Evolutionary conservation across 2,113 vertebrate species (phyloP).

Genomic region (Microtus montanus): DNA sequence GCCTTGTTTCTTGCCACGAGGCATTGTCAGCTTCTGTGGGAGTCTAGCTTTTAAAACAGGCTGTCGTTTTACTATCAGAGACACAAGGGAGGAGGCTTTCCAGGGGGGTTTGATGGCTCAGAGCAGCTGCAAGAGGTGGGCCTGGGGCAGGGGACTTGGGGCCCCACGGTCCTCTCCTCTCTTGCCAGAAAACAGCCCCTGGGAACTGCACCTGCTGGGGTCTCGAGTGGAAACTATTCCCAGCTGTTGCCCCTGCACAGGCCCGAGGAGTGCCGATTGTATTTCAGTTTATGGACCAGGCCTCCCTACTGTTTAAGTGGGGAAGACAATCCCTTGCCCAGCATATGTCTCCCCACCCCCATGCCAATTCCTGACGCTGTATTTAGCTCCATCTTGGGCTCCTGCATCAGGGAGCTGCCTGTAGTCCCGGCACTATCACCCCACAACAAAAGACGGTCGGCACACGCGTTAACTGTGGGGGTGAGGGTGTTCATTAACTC

Average conservation of each 20-base stretch:
- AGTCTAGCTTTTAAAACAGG: slow-evolving; percentile 25
- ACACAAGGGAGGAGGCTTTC: neutral
- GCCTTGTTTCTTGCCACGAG: slow-evolving; percentile 16
- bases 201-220: slow-evolving; percentile 67
- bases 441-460: neutral
- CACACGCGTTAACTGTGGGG: neutral
- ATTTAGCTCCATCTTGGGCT: slow-evolving; percentile 40
- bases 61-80: slow-evolving; percentile 26
- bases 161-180: neutral
- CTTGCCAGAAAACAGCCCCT: neutral
- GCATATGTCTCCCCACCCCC: slow-evolving; percentile 10
- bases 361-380: neutral
- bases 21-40: neutral
- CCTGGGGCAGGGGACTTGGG: neutral
- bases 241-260: slow-evolving; percentile 62
- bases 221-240: slow-evolving; percentile 62
- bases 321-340: slow-evolving; percentile 50
- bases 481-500: neutral
- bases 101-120: neutral
- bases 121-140: slow-evolving; percentile 61
- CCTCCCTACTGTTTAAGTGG: slow-evolving; percentile 34
- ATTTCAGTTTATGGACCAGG: slow-evolving; percentile 67
- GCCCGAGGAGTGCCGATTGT: slow-evolving; percentile 33
- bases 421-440: neutral
- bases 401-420: neutral